Conservation (phyloP, 1,140 invertebrate genomes). For the Triops cancriformis region DNA sequence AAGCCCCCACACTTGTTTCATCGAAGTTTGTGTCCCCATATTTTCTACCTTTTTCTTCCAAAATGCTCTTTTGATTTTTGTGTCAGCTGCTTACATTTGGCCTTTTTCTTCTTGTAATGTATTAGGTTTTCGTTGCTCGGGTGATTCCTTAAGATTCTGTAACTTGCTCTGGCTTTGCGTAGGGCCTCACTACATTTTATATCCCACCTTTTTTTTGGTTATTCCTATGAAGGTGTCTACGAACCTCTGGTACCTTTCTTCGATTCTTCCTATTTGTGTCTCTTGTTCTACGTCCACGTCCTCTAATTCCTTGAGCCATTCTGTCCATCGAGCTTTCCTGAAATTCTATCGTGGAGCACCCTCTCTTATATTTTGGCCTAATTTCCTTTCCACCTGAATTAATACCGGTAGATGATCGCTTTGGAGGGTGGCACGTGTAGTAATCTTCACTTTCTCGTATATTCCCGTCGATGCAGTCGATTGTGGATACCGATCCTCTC, state of each 20-base stretch:
- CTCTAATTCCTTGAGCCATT: background rate
- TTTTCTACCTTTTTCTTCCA: no score
- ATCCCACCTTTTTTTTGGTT: background rate
- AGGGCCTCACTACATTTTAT: background rate
- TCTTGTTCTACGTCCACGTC: background rate
- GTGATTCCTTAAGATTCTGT: no score
- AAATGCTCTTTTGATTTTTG: no score
- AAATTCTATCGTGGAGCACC: background rate
- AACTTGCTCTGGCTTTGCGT: background rate
- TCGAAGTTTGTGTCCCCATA: no score
- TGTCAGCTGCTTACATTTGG: no score
- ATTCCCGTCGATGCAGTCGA: background rate
- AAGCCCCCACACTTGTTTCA: no score
- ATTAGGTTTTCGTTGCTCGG: no score
- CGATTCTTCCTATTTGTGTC: background rate
- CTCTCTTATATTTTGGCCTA: background rate
- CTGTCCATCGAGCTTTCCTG: background rate
- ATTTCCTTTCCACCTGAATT: background rate
- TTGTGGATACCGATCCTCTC: background rate
- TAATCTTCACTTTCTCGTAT: background rate
- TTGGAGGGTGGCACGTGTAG: background rate
- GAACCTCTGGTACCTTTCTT: background rate
- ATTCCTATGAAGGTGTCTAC: background rate
- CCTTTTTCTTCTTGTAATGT: no score
- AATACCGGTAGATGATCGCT: background rate